Conservation (phyloP, 2,113 vertebrate genomes). For the Carassius gibelio region DNA sequence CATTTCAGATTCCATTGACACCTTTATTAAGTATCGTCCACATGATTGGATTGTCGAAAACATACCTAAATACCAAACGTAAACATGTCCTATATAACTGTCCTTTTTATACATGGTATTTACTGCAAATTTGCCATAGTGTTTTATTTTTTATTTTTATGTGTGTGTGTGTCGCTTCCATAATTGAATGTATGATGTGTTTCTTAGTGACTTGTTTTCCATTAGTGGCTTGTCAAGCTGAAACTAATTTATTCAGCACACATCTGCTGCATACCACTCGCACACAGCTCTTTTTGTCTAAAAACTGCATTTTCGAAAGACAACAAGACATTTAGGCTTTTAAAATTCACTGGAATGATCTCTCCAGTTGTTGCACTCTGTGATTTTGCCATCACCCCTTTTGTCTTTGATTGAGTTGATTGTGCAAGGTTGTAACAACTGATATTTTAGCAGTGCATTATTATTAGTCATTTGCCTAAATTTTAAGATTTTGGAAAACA, state of each 20-base stretch:
- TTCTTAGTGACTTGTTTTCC: not conserved
- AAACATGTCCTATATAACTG: not conserved
- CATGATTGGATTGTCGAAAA: not conserved
- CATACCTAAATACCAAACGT: not conserved
- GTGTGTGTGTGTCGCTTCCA: conserved; percentile 18
- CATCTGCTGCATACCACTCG: conserved; percentile 2
- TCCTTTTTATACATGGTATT: not conserved
- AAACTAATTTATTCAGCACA: conserved; percentile 35
- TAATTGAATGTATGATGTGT: not conserved
- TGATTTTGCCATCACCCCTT: not conserved
- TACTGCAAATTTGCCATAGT: not conserved
- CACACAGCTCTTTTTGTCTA: not conserved
- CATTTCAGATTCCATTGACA: not conserved
- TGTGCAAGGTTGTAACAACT: not conserved
- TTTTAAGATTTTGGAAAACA: not conserved
- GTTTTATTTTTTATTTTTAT: not conserved
- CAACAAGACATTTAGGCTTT: not conserved
- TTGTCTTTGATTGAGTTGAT: not conserved
- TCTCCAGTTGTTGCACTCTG: not conserved
- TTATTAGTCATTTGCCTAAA: not conserved
- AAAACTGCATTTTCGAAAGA: not conserved
- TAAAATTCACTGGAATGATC: not conserved
- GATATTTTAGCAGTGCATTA: not conserved
- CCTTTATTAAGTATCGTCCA: not conserved
- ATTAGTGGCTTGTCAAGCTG: conserved; percentile 30